Evolutionary conservation across 2,113 vertebrate species (phyloP).

Genomic region (Rutilus rutilus): DNA sequence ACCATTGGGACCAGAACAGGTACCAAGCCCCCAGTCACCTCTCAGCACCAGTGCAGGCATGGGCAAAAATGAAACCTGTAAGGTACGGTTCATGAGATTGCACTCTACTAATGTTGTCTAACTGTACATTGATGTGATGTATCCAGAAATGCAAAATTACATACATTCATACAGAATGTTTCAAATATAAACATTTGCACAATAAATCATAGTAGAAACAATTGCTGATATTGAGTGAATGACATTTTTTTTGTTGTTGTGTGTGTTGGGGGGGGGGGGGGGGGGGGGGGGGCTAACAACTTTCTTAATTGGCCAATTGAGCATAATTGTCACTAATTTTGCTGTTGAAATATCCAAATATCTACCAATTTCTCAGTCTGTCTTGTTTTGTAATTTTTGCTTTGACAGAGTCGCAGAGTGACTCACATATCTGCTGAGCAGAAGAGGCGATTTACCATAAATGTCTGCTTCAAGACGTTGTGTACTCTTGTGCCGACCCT

Average conservation of each 20-base stretch:
- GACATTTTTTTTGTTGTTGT: not conserved
- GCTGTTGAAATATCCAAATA: not conserved
- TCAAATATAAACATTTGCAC: not conserved
- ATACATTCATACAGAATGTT: not conserved
- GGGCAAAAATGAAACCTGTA: constrained; percentile 76
- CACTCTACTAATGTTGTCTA: not conserved
- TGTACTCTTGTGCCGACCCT: constrained; percentile 84
- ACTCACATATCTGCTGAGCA: constrained; percentile 92
- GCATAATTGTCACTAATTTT: not conserved
- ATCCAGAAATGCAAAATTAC: not conserved
- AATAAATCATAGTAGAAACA: not conserved
- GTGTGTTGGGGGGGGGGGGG: not conserved
- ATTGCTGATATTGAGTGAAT: not conserved
- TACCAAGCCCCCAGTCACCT: constrained; percentile 88
- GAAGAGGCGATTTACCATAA: constrained; percentile 93
- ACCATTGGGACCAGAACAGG: constrained; percentile 84
- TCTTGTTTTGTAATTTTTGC: constrained; percentile 2
- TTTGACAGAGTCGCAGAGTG: constrained; percentile 83
- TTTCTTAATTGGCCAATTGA: not conserved
- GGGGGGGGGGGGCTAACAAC: not conserved
- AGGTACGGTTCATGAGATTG: constrained; percentile 60
- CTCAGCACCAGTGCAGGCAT: constrained; percentile 83
- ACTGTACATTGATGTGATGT: not conserved
- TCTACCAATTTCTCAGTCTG: constrained; percentile 41
- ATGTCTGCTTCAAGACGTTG: constrained; percentile 87